A percentile compares a stretch with the other conserved stretches of the same genome.
Evolutionary conservation across 2,797 vertebrate genomes (phyloP).

Genomic region (Anas bahamensis): DNA sequence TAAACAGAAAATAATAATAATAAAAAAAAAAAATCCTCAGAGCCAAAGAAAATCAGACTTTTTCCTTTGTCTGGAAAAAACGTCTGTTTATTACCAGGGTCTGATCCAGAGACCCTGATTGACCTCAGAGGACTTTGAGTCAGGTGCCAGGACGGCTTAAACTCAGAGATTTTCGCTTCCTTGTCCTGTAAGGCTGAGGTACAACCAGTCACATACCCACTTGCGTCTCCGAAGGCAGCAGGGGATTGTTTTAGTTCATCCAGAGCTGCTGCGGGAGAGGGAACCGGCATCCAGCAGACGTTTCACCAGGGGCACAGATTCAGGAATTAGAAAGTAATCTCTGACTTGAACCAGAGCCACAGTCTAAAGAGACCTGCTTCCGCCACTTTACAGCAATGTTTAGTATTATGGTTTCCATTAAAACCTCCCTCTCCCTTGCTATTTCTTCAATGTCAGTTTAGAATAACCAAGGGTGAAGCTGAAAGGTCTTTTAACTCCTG

Average conservation of each 20-base stretch:
- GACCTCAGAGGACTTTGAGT: slow-evolving; percentile 24
- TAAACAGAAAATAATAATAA: not conserved
- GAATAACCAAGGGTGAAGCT: slow-evolving; percentile 27
- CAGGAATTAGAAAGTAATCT: slow-evolving; percentile 71
- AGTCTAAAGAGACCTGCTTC: slow-evolving; percentile 59
- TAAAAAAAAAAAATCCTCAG: not conserved
- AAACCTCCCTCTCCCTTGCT: not conserved
- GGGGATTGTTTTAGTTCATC: not conserved
- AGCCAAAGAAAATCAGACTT: slow-evolving; percentile 55
- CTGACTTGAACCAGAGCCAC: slow-evolving; percentile 62
- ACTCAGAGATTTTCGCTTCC: slow-evolving; percentile 8
- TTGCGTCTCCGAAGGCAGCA: not conserved
- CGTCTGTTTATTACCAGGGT: not conserved
- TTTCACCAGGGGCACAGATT: slow-evolving; percentile 56
- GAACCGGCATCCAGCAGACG: slow-evolving; percentile 55
- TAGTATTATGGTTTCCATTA: slow-evolving; percentile 53
- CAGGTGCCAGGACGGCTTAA: slow-evolving; percentile 37
- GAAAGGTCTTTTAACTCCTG: slow-evolving; percentile 20
- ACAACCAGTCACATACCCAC: not conserved
- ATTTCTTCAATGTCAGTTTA: not conserved
- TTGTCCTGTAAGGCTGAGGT: not conserved
- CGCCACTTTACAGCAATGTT: slow-evolving; percentile 49
- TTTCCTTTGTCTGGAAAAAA: slow-evolving; percentile 50
- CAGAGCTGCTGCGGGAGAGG: not conserved
- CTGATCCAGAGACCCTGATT: not conserved